Conservation (phyloP, 2,797 vertebrate species). For the Muscicapa striata region DNA sequence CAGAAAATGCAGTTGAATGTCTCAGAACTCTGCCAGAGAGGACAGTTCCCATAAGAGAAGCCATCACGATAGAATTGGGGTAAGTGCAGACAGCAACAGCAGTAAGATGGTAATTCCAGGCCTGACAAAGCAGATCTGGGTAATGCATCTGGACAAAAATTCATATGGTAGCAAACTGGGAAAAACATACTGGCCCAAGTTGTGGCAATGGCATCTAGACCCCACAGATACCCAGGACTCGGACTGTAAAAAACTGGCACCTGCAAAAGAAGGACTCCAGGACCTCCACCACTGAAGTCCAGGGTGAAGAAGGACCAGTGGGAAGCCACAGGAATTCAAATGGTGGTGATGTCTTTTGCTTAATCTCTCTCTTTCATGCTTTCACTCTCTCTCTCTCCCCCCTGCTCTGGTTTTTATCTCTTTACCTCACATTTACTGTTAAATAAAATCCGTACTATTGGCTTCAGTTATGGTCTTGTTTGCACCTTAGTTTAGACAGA, state of each 20-base stretch:
- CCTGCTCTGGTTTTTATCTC: fast-evolving
- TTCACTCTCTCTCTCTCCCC: neutral
- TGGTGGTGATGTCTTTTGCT: neutral
- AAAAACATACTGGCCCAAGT: neutral
- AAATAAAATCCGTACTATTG: neutral
- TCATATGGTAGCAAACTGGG: fast-evolving
- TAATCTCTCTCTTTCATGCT: neutral
- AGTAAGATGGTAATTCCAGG: neutral
- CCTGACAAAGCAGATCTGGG: too few species aligned
- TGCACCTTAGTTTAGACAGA: neutral
- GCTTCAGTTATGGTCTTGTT: neutral
- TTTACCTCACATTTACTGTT: neutral
- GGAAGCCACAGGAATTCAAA: neutral
- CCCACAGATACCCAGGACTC: neutral
- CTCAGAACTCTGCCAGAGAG: neutral
- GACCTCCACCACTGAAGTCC: neutral
- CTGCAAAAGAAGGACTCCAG: neutral
- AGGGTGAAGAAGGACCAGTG: neutral
- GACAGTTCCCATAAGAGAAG: neutral
- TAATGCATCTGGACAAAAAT: neutral
- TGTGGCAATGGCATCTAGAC: neutral
- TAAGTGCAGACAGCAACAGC: neutral
- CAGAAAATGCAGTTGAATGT: neutral
- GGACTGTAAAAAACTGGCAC: too few species aligned
- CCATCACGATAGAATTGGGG: fast-evolving